Evolutionary conservation across 2,888 invertebrate species (phyloP), one percentile per base, ranked within the genome.

Genomic region (Oscheius onirici): DNA sequence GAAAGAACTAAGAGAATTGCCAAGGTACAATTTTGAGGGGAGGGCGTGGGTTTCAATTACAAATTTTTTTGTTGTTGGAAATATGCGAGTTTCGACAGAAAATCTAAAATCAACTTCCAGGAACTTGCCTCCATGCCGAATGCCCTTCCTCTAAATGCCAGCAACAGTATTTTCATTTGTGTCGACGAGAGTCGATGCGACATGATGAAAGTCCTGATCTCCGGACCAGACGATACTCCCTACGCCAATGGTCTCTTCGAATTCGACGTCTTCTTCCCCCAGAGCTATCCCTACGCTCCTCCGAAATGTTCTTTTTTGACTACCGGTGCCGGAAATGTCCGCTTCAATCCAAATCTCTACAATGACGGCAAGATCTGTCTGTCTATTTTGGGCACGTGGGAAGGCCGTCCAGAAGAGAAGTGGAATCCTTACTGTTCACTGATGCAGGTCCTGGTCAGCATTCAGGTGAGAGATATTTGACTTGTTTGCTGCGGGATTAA

Each of bases 341-440:
- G 91, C 54, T 92, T 91, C 87, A 91, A 92, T 84, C 91, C 91
- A 26, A 92, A 92, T 85, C 84, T 92, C 10, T 92, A 91, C 86
- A 90, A 89, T 81, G 90, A 90, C 86, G 91, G 91, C 44, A 91
- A 91, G 68, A 83, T 84, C 51, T 87, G 87, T 63, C 74, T 87
- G 13, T 84, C 83, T 10, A 84, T 87, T 55, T 72, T 87, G 52
- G 86, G 86, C 13, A 88, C 87, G 3, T 87, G 87, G 87, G 87
- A 88, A 63, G 87, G 87, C 8, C 73, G 87, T n/a, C 86, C 86
- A 1, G 87, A 87, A 34, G 87, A 88, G 67, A 87, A 87, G 66
- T 87, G 87, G 87, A 88, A 78, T 34, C 85, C 87, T 10, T 82
- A 83, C 66, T 87, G 85, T 72, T 84, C 83, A 2, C 73, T 88